phyloP scores from a whole-genome alignment of 2,797 vertebrate genomes.

The Neosilurus hyrtlii region DNA sequence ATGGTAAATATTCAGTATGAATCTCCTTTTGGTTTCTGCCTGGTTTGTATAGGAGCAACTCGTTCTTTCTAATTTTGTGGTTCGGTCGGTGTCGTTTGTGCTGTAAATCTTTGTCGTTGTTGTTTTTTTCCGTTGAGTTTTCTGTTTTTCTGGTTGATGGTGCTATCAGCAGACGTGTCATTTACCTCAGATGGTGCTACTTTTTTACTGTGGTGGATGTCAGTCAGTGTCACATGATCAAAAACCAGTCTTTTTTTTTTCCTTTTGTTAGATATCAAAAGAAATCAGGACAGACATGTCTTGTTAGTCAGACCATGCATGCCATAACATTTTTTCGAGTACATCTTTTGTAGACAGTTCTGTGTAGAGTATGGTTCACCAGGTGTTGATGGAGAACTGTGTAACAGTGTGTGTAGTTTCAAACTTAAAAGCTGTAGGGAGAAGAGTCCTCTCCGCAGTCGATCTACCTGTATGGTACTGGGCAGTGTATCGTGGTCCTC shows the following conservation, averaged over 20 bases:
- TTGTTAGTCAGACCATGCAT: constrained; percentile 17
- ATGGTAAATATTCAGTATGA: not conserved
- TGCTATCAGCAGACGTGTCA: constrained; percentile 80
- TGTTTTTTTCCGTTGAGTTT: constrained; percentile 49
- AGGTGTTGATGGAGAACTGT: constrained; percentile 51
- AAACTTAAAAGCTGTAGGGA: constrained; percentile 55
- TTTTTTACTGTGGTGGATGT: constrained; percentile 72
- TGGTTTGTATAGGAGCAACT: constrained; percentile 16
- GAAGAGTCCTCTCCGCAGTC: constrained; percentile 28
- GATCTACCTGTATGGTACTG: constrained; percentile 54
- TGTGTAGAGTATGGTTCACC: constrained; percentile 1
- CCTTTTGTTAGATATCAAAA: constrained; percentile 38
- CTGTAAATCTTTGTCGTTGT: constrained; percentile 58
- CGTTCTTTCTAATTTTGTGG: constrained; percentile 48
- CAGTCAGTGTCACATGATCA: constrained; percentile 46
- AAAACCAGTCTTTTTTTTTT: constrained; percentile 27
- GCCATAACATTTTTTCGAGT: not conserved
- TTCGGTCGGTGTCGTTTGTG: constrained; percentile 64
- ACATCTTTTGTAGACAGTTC: not conserved
- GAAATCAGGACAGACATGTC: constrained; percentile 27
- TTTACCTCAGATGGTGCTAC: constrained; percentile 83
- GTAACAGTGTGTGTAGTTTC: constrained; percentile 48
- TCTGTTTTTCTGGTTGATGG: constrained; percentile 74
- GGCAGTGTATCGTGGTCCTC: constrained; percentile 65
- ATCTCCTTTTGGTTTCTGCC: constrained; percentile 12